phyloP scores from a whole-genome alignment of 2,888 invertebrate species.

The Heterodera filipjevi region DNA sequence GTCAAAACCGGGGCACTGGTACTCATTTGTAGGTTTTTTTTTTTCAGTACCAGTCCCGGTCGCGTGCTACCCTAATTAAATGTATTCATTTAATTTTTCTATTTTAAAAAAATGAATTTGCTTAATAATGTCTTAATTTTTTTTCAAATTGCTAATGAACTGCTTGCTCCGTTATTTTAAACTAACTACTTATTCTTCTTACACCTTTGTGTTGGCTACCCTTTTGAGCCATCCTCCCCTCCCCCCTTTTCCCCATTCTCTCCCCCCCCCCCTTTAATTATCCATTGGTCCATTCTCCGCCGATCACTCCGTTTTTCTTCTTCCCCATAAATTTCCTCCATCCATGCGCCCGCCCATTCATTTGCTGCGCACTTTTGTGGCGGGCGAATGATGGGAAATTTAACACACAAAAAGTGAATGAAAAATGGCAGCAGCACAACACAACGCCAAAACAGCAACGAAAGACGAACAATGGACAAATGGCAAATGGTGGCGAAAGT shows the following conservation, averaged over 20 bases:
- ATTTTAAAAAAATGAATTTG: too few species aligned
- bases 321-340: background rate
- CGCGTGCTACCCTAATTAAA: too few species aligned
- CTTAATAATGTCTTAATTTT: background rate
- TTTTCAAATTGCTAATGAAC: too few species aligned
- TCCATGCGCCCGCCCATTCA: background rate
- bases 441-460: background rate
- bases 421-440: background rate
- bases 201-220: background rate
- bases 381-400: background rate
- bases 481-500: background rate
- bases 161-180: too few species aligned
- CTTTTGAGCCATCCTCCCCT: background rate
- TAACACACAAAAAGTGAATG: background rate
- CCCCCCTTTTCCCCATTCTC: background rate
- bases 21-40: too few species aligned
- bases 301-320: conserved; percentile 6
- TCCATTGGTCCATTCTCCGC: background rate
- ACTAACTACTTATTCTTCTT: background rate
- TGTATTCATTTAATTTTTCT: too few species aligned
- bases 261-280: background rate
- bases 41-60: too few species aligned
- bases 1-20: too few species aligned
- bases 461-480: background rate
- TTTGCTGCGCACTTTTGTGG: conserved; percentile 9